Conservation (phyloP, 1,140 invertebrate genomes). For the Brachionus manjavacas region DNA sequence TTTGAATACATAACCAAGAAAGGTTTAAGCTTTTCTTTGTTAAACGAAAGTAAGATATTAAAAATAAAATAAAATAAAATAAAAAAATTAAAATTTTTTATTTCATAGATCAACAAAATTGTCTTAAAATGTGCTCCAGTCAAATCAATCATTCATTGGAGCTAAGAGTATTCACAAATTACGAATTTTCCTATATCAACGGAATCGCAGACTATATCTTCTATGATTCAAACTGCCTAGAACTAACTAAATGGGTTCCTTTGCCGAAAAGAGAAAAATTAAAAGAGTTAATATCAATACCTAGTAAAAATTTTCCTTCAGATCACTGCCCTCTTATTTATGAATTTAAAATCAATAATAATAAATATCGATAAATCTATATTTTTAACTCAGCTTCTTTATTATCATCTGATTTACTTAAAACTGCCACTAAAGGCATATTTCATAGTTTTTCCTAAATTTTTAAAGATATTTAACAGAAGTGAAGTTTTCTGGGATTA, state of each 20-base stretch:
- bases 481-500: no score
- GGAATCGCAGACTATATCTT: slow-evolving; percentile 2
- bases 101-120: background rate
- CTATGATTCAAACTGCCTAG: background rate
- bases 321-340: slow-evolving; percentile 1
- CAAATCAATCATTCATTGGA: background rate
- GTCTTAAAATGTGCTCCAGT: background rate
- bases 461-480: no score
- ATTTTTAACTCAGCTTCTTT: no score
- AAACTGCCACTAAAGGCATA: no score
- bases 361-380: background rate
- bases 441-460: no score
- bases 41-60: background rate
- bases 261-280: slow-evolving; percentile 4
- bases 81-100: background rate
- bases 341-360: slow-evolving; percentile 19
- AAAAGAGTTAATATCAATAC: background rate
- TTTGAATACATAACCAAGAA: background rate
- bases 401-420: no score
- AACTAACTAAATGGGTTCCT: background rate
- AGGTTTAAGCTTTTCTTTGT: background rate
- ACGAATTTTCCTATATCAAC: background rate
- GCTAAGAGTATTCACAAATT: background rate
- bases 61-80: background rate
- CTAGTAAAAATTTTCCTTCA: background rate